These are phyloP conservation scores for Capricornis sumatraensis DNA, from an alignment of 2,113 vertebrate genomes.

Conservation along the genomic window DNA sequence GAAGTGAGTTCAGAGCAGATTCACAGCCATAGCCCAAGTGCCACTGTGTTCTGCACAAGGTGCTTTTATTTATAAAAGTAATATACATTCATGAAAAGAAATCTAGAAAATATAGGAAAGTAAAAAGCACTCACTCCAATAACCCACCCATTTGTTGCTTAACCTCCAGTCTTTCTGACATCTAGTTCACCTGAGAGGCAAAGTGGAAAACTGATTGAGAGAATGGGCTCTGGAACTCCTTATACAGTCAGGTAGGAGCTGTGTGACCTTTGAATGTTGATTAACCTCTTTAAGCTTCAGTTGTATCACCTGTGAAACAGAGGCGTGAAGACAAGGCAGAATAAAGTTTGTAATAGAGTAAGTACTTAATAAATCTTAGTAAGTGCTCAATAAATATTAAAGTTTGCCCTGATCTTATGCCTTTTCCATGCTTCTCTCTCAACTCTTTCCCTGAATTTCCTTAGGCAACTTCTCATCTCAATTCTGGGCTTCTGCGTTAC, in stretches of 20 bases:
- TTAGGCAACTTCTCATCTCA: not conserved
- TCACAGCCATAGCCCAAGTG: not conserved
- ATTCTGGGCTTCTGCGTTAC: not conserved
- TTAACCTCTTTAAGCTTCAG: not conserved
- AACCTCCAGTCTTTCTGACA: not conserved
- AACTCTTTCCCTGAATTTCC: not conserved
- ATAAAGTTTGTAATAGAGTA: not conserved
- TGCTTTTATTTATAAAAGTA: not conserved
- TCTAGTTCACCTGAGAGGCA: not conserved
- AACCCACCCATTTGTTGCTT: not conserved
- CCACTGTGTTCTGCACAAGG: not conserved
- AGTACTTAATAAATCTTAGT: not conserved
- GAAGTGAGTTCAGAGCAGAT: not conserved
- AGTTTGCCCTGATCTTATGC: not conserved
- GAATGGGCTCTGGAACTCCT: not conserved
- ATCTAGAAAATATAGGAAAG: not conserved
- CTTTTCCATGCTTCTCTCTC: not conserved
- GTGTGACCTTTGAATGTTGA: not conserved
- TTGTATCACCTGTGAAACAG: not conserved
- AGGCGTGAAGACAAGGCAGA: not conserved
- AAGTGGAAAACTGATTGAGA: rapidly evolving
- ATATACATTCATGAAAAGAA: not conserved
- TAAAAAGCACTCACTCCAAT: not conserved
- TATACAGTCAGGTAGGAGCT: not conserved
- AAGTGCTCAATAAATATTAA: not conserved